Conservation (phyloP, 2,113 vertebrate genomes). For the Mionectes macconnelli region DNA sequence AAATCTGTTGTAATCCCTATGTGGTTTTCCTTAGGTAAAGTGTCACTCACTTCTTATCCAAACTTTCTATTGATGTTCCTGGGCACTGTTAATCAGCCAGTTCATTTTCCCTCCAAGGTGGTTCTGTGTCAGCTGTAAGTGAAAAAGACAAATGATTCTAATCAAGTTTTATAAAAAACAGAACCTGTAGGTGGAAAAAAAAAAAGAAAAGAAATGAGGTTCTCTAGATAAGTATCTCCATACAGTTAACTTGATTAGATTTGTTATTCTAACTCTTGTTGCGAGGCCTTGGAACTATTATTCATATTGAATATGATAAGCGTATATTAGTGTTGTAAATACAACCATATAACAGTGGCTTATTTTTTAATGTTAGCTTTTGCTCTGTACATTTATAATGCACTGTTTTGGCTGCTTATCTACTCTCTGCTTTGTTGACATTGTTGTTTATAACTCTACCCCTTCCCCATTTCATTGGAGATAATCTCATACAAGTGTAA, state of each 20-base stretch:
- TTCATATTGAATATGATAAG: background rate
- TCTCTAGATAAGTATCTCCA: background rate
- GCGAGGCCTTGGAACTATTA: background rate
- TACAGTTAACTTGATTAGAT: background rate
- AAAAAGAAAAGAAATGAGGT: background rate
- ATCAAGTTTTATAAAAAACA: background rate
- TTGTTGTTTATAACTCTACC: background rate
- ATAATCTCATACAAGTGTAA: background rate
- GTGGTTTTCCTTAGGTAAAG: background rate
- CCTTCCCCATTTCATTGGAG: background rate
- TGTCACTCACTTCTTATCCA: background rate
- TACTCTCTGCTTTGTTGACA: background rate
- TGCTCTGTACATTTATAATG: background rate
- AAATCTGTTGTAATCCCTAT: background rate
- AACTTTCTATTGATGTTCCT: background rate
- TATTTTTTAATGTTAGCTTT: background rate
- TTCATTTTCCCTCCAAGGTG: background rate
- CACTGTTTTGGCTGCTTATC: background rate
- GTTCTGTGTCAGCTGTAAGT: constrained; percentile 1
- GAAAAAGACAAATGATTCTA: constrained; percentile 27
- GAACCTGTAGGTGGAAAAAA: background rate
- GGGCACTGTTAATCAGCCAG: background rate
- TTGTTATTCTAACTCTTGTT: background rate
- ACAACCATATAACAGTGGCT: background rate
- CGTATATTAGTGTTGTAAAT: background rate